Base-by-base conservation (phyloP, 92 coral and sea anemone species). In the Palythoa grandiflora region DNA sequence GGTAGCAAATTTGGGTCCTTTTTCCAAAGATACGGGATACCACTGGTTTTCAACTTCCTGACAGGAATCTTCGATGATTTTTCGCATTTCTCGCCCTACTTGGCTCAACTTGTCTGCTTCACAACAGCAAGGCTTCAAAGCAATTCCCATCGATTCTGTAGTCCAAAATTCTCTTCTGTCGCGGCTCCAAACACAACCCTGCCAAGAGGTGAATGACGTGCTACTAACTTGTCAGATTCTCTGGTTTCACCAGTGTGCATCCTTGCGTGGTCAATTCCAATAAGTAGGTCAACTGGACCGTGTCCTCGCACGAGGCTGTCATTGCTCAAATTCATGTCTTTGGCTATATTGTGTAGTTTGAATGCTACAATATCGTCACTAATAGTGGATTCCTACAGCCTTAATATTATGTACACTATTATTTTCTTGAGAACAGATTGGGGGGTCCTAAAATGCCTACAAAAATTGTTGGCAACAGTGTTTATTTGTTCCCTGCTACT, bases 221-320 rank as follows among this genome's bases (percentile, higher is more conserved):
- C 94, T 2, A 94, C 91, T 8, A 94, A 75, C 35, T 89, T 40
- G 8, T 71, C 92, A 35, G 70, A 75, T 89, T 94, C 84, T 60
- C 77, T 93, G 37, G 87, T 92, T 37, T 73, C 78, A 10, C 94
- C 96, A 36, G 93, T 85, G 83, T 94, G 98, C 75, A 90, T 15
- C 83, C 83, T 77, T 3, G 98, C 91, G 35, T 94, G 94, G 61
- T 94, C 93, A 38, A 92, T 90, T 16, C 94, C 95, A 57, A 92
- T 79, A 20, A 94, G 89, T 7, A 94, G 38, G 79, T 92, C 95
- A 53, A 92, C 72, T 37, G 86, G 78, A 6, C 96, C 96, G n/a
- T 20, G 74, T 74, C 90, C 87, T 68, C 93, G 36, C 8, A 86
- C 77, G 10, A 92, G 14, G 50, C 88, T 71, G 20, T 76, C 90